Evolutionary conservation across 2,888 invertebrate species (phyloP), one percentile per base, ranked within the genome.

Genomic region (Malachius bipustulatus): DNA sequence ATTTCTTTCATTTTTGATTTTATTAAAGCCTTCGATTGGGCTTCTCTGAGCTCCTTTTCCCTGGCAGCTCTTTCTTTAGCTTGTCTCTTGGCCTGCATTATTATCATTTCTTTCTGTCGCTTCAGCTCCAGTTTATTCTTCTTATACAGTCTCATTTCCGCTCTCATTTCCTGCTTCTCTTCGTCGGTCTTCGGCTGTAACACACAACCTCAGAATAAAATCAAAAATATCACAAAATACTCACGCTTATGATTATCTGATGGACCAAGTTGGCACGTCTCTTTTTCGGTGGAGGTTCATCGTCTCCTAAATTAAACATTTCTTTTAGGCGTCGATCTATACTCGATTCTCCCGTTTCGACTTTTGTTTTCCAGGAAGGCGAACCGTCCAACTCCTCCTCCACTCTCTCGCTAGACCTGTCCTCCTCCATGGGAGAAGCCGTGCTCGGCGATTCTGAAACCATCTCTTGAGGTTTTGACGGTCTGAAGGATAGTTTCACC

Each of bases 51-150:
- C 34, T 30, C 32, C 47, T 50, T 34, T 43, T 56, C 44, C 35
- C 55, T 57, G 2, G 39, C 32, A 19, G n/a, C 37, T 34, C 11
- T 35, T 16, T 48, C 49, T 65, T 55, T 62, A 66, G 16, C 57
- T 61, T 39, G 63, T 68, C 47, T 52, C 55, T 70, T 70, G 28
- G 65, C 56, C 43, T 67, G 68, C 46, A 66, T 49, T 30, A 54
- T 24, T 24, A 70, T 50, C 24, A 63, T 55, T 56, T 79, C 77
- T 39, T 77, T 75, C 37, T 78, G 70, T 14, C 77, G 69, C 4
- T 80, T 70, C 41, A 83, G 62, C 57, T 81, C 81, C 53, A 84
- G 83, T 54, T 85, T 84, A 24, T 82, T 81, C 51, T 82, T 77
- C 55, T 77, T 78, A 59, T 83, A 83, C 32, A 78, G 71, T 52